Base-by-base conservation (phyloP, 2,113 vertebrate genomes). In the Centropus bengalensis region DNA sequence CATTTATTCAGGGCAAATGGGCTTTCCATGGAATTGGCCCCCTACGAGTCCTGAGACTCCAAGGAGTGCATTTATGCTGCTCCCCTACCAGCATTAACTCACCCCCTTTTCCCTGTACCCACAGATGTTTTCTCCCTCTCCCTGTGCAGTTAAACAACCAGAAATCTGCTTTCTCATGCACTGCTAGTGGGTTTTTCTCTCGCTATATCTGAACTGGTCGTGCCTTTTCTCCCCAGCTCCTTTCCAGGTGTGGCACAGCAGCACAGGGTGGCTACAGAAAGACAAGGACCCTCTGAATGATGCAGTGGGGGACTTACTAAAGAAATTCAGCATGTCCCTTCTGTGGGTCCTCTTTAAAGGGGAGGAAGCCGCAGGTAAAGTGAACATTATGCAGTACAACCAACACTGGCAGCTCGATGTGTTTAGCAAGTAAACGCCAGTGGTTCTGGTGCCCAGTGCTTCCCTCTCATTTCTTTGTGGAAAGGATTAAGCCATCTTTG, bases 231-330 rank as follows among this genome's bases (percentile, higher is more conserved):
- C n/a, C 44, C 11, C 45, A 40, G 27, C 33, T 62, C 27, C 18
- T 21, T 63, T 81, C 69, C 66, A 95, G 95, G 89, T 87, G 54
- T 94, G 95, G 44, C 93, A 96, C 44, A 83, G 63, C 54, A 96
- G 89, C 77, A 89, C 60, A 4, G 88, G 91, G 33, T 95, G 93
- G 81, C 93, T 97, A 55, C 90, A 97, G 86, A 96, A 97, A 59
- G 97, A 94, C 18, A 62, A 96, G 68, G 96, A 96, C 59, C 70
- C 93, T 79, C 59, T 84, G 60, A 94, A 97, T 30, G 76, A 96
- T 87, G 87, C 86, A 42, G 86, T 51, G 67, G 66, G 94, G 68
- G 94, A 73, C 55, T 96, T 95, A 52, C 96, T 95, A 60, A 93
- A 96, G 76, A 97, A 97, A 94, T 82, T 76, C 14, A 59, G 14